Percentiles rank a stretch among this genome's conserved stretches.
Evolutionary conservation across 2,797 vertebrate genomes (phyloP).

Genomic region (Phrynocephalus forsythii): DNA sequence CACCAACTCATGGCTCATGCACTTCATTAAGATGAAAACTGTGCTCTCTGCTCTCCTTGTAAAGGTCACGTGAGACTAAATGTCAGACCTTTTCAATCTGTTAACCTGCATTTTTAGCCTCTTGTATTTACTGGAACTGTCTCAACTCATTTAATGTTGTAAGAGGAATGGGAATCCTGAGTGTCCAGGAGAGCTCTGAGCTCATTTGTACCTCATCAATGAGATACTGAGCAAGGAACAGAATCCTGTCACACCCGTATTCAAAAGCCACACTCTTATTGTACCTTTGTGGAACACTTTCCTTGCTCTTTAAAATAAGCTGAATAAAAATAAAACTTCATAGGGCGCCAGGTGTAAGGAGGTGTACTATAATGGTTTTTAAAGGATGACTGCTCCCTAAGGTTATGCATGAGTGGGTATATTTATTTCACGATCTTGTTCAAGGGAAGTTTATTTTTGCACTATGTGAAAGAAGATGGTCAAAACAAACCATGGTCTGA

Average conservation of each 20-base stretch:
- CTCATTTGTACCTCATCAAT: conserved; percentile 52
- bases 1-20: conserved; percentile 53
- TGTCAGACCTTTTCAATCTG: conserved; percentile 67
- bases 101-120: conserved; percentile 65
- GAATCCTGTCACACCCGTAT: conserved; percentile 48
- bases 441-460: not conserved
- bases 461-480: not conserved
- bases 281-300: not conserved
- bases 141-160: conserved; percentile 67
- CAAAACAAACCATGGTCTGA: not conserved
- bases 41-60: conserved; percentile 63
- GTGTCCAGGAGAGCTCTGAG: conserved; percentile 45
- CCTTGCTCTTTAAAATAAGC: conserved; percentile 53
- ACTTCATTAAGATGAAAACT: conserved; percentile 62
- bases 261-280: conserved; percentile 14
- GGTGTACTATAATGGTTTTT: not conserved
- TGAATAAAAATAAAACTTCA: conserved; percentile 44
- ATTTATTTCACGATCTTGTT: not conserved
- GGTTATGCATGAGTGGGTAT: not conserved
- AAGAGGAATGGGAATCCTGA: conserved; percentile 50
- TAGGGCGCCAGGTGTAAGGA: conserved; percentile 24
- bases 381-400: conserved; percentile 4
- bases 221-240: conserved; percentile 50
- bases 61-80: conserved; percentile 66
- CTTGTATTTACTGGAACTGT: conserved; percentile 63